A percentile compares a stretch with the other conserved stretches of the same genome.
Conservation (phyloP, 1,140 invertebrate genomes). For the Trichonephila clavata region DNA sequence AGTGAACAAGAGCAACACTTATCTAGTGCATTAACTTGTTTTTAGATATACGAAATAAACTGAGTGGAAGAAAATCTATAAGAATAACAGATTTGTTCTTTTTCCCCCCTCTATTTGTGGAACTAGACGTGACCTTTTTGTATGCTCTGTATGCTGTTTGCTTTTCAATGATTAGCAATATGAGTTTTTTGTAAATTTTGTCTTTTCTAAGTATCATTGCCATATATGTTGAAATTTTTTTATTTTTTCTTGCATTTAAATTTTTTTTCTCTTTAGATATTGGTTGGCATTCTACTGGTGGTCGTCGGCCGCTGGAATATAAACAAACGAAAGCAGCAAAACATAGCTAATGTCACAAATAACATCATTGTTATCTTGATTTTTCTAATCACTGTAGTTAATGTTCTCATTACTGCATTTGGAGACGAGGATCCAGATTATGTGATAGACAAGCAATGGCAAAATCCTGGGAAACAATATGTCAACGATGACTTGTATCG, state of each 20-base stretch:
- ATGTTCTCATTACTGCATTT: slow-evolving; percentile 78
- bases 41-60: too few species aligned
- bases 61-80: too few species aligned
- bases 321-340: slow-evolving; percentile 78
- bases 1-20: too few species aligned
- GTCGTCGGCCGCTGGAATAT: slow-evolving; percentile 78
- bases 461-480: slow-evolving; percentile 6
- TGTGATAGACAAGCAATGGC: slow-evolving; percentile 38
- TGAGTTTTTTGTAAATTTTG: background rate
- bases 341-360: slow-evolving; percentile 78
- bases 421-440: slow-evolving; percentile 77
- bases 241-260: background rate
- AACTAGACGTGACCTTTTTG: too few species aligned
- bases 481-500: slow-evolving; percentile 18
- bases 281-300: slow-evolving; percentile 78
- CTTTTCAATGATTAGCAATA: too few species aligned
- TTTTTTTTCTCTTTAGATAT: slow-evolving; percentile 66
- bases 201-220: background rate
- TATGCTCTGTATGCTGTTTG: too few species aligned
- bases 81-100: too few species aligned
- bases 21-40: too few species aligned
- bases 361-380: slow-evolving; percentile 78
- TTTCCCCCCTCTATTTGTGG: too few species aligned
- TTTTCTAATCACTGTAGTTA: slow-evolving; percentile 78
- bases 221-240: too few species aligned